Evolutionary conservation across 2,888 invertebrate genomes (phyloP).

Genomic region (Salticus scenicus): DNA sequence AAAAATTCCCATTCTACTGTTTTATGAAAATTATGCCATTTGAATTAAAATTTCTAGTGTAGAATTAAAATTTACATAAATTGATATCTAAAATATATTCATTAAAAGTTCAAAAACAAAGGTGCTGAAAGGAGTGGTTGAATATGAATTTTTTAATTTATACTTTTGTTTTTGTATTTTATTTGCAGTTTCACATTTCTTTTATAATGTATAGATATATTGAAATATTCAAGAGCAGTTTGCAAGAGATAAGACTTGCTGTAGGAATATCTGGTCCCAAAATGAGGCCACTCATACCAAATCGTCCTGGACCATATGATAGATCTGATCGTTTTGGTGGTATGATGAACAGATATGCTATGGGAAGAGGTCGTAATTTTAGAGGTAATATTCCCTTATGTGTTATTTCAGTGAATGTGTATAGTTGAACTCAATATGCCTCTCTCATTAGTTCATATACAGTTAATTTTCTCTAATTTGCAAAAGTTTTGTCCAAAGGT

Average conservation of each 20-base stretch:
- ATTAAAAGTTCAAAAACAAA: not conserved
- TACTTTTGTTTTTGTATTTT: not conserved
- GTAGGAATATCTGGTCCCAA: constrained; percentile 61
- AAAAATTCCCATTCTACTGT: too few species aligned
- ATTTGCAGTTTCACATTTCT: not conserved
- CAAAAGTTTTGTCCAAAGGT: too few species aligned
- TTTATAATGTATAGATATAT: constrained; percentile 85
- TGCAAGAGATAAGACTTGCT: constrained; percentile 87
- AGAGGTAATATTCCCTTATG: constrained; percentile 56
- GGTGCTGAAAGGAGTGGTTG: constrained; percentile 38
- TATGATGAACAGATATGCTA: constrained; percentile 61
- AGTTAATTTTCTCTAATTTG: too few species aligned
- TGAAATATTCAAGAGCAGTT: constrained; percentile 95
- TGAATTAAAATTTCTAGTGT: too few species aligned
- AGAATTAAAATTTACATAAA: too few species aligned
- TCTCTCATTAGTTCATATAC: too few species aligned
- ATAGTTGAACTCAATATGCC: too few species aligned
- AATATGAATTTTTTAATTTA: not conserved
- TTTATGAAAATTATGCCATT: too few species aligned
- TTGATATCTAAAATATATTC: too few species aligned
- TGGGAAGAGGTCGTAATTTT: constrained; percentile 60
- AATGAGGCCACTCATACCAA: constrained; percentile 61
- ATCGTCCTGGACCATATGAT: constrained; percentile 64
- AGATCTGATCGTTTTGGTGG: constrained; percentile 67
- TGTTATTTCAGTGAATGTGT: too few species aligned